Evolutionary conservation across 2,888 invertebrate genomes (phyloP).

Genomic region (Agriopis leucophaearia): DNA sequence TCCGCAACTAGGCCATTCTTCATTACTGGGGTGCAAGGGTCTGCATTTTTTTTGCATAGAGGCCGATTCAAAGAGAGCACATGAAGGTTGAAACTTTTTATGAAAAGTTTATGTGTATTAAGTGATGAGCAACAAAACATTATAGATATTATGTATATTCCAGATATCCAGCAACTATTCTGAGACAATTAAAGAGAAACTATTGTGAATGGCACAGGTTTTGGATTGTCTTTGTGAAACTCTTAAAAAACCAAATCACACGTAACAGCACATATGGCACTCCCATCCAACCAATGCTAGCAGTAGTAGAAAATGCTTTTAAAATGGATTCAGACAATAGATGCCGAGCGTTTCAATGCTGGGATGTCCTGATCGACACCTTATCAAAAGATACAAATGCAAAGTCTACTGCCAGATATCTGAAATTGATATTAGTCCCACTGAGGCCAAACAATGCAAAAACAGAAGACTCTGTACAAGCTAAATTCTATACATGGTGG

Average conservation of each 20-base stretch:
- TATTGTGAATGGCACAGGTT: constrained; percentile 85
- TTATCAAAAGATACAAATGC: constrained; percentile 72
- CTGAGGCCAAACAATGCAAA: constrained; percentile 90
- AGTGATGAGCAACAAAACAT: too few species aligned
- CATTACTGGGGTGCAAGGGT: too few species aligned
- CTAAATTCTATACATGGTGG: constrained; percentile 91
- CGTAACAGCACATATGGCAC: constrained; percentile 67
- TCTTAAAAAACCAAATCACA: constrained; percentile 82
- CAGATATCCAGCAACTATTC: constrained; percentile 80
- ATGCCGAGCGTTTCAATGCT: constrained; percentile 87
- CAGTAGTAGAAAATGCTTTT: constrained; percentile 91
- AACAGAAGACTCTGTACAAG: constrained; percentile 88
- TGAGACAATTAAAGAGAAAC: constrained; percentile 74
- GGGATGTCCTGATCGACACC: constrained; percentile 89
- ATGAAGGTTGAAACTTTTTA: too few species aligned
- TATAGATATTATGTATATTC: too few species aligned
- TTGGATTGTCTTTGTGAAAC: constrained; percentile 87
- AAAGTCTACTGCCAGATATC: constrained; percentile 86
- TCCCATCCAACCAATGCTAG: constrained; percentile 88
- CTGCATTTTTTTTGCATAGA: too few species aligned
- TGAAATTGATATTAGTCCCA: constrained; percentile 90
- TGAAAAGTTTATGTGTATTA: too few species aligned
- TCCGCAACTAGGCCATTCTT: too few species aligned
- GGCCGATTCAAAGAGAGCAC: too few species aligned
- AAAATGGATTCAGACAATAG: constrained; percentile 82